Conservation (phyloP, 1,140 invertebrate species). For the Conus ventricosus region DNA sequence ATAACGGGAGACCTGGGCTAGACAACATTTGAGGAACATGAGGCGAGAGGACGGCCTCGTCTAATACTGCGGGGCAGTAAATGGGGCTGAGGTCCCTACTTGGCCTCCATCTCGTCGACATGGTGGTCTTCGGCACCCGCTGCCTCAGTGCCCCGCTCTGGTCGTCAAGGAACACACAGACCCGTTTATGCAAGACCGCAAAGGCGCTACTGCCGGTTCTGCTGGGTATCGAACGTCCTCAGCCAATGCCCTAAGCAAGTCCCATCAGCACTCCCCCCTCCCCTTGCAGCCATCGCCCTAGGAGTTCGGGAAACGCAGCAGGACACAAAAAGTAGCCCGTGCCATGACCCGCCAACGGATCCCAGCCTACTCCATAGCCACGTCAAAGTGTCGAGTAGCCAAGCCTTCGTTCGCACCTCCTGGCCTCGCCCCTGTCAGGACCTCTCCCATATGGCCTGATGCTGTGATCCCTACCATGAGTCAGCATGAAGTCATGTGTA, state of each 20-base stretch:
- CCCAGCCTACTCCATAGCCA: no score
- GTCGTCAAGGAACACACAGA: slow-evolving; percentile 7
- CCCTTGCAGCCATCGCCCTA: no score
- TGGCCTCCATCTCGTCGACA: background rate
- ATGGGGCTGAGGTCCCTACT: background rate
- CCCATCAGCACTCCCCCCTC: no score
- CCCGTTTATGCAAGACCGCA: background rate
- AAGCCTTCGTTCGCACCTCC: no score
- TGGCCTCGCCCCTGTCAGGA: no score
- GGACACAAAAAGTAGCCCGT: no score
- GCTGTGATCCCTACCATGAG: no score
- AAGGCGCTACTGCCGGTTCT: background rate
- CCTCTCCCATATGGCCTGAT: no score
- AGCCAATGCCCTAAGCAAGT: background rate
- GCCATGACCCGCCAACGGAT: no score
- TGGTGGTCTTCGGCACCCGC: background rate
- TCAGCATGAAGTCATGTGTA: no score
- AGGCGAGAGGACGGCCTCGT: background rate
- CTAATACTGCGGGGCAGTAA: background rate
- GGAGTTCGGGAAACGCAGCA: no score
- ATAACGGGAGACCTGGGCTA: background rate
- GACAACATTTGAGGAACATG: background rate
- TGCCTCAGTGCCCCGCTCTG: background rate
- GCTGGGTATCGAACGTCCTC: slow-evolving; percentile 18
- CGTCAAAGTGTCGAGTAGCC: no score